Evolutionary conservation across 1,140 invertebrate genomes (phyloP).

Genomic region (Caenorhabditis remanei): DNA sequence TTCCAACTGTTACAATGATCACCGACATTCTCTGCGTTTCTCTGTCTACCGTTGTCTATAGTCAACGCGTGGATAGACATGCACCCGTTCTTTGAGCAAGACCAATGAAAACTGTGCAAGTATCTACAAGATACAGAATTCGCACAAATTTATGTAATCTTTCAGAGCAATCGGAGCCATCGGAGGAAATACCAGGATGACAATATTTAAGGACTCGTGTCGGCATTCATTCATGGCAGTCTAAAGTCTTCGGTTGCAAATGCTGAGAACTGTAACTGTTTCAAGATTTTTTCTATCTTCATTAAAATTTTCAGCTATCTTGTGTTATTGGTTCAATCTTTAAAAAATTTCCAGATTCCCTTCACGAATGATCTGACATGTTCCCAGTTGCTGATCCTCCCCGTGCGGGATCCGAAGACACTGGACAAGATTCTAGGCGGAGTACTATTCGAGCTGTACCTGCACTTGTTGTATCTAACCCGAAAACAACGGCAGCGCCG

Average conservation of each 20-base stretch:
- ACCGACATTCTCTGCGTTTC: not conserved
- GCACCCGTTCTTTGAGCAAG: conserved; percentile 1
- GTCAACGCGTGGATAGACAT: not conserved
- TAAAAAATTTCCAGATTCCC: no score
- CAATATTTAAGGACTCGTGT: conserved; percentile 14
- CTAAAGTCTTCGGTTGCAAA: not conserved
- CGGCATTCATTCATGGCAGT: not conserved
- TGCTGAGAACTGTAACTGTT: not conserved
- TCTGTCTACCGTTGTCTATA: not conserved
- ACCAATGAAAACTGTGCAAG: not conserved
- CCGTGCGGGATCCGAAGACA: conserved; percentile 3
- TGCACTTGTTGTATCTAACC: not conserved
- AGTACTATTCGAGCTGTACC: not conserved
- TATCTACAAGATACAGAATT: conserved; percentile 38
- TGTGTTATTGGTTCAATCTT: no score
- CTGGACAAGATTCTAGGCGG: not conserved
- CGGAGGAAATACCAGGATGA: not conserved
- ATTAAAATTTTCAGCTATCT: no score
- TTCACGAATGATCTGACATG: conserved; percentile 1
- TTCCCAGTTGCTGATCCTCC: conserved; percentile 33
- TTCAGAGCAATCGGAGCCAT: not conserved
- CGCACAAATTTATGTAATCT: conserved; percentile 40
- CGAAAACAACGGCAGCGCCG: not conserved
- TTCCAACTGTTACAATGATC: not conserved
- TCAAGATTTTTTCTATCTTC: no score